Base-by-base conservation (phyloP, 2,797 vertebrate species). In the Poecilia velifera region DNA sequence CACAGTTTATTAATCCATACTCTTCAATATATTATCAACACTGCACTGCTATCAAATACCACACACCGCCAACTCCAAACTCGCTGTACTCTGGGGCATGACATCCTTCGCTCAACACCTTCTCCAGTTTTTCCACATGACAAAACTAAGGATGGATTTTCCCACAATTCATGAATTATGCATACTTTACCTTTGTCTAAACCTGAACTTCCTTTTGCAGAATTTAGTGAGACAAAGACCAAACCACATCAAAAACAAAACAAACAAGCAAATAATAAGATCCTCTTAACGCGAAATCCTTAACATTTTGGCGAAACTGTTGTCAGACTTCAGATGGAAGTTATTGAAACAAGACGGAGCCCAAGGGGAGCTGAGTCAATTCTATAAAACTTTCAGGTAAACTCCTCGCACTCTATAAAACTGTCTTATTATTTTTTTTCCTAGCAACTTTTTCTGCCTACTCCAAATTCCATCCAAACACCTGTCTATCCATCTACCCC, bases 331-430 rank as follows among this genome's bases (percentile, higher is more conserved):
- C 82, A 80, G 59, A 53, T 73, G n/a, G 81, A 80, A 86, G 84
- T 86, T 86, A 53, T 59, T 41, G 72, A 84, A 86, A 88, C 77
- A 77, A 71, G 57, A 88, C 4, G 88, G 76, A 84, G 76, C 85
- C 82, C 80, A 74, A 81, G 39, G 77, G 68, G 79, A 90, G 79
- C 77, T 59, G 77, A 89, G 79, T 77, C 72, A 79, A 74, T 86
- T 88, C 84, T 84, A 59, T 55, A 77, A 51, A 82, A 75, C 72
- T 86, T 81, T 73, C 77, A 84, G 43, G 83, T 1, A 10, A 70
- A 68, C 77, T 59, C 68, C 70, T 59, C 18, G 78, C 76, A 81
- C 70, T 72, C 74, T 86, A 36, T 78, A 36, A n/a, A 34, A 2
- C 49, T 47, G 28, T 77, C 31, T 70, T 34, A 80, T 68, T 74